Conservation (phyloP, 2,888 invertebrate species). For the Drosophila robusta region DNA sequence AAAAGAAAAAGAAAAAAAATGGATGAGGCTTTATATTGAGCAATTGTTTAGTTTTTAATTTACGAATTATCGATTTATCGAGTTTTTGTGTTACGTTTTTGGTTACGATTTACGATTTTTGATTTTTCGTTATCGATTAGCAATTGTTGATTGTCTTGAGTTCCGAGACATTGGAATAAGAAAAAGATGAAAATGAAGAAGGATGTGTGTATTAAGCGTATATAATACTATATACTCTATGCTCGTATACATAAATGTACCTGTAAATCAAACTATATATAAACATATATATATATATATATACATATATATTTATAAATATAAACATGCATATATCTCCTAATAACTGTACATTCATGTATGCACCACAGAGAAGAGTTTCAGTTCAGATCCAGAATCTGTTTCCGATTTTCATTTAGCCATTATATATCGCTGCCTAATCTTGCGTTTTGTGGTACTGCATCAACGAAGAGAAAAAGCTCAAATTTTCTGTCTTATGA, state of each 20-base stretch:
- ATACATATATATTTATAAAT: constrained; percentile 22
- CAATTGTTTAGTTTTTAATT: constrained; percentile 34
- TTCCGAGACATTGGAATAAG: constrained; percentile 25
- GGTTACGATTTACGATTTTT: constrained; percentile 16
- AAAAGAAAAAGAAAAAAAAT: constrained; percentile 19
- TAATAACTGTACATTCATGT: constrained; percentile 52
- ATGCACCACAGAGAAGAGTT: constrained; percentile 44
- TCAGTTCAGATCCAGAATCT: constrained; percentile 16
- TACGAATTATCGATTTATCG: constrained; percentile 28
- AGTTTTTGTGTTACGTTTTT: constrained; percentile 21
- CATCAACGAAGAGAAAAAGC: constrained; percentile 85
- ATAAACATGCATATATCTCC: constrained; percentile 36
- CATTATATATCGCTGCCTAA: constrained; percentile 44
- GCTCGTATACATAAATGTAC: constrained; percentile 39
- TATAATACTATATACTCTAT: constrained; percentile 22
- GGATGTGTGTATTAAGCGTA: constrained; percentile 28
- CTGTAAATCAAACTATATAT: constrained; percentile 13
- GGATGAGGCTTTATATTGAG: constrained; percentile 39
- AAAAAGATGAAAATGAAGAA: constrained; percentile 4
- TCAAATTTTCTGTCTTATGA: constrained; percentile 49
- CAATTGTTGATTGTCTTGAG: constrained; percentile 20
- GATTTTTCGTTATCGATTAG: constrained; percentile 19
- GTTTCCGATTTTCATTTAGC: constrained; percentile 27
- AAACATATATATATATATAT: constrained; percentile 7
- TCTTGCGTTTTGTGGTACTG: constrained; percentile 64